Evolutionary conservation across 2,797 vertebrate species (phyloP).

Genomic region (Galagoides demidoff): DNA sequence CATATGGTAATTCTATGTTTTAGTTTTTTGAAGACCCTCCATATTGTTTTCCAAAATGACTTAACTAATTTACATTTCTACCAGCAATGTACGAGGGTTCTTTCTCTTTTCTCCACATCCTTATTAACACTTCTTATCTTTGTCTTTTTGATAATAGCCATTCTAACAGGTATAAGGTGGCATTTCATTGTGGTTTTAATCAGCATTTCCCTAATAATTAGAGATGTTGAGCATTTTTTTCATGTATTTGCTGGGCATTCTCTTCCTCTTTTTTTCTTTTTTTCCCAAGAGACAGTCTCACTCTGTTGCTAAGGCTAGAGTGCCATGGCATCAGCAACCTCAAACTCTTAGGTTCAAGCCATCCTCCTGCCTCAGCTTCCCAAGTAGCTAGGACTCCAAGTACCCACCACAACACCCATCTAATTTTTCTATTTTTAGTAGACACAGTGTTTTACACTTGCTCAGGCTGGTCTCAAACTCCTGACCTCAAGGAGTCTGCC

Average conservation of each 20-base stretch:
- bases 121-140: neutral
- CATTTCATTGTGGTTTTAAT: neutral
- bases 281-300: too few species aligned
- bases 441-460: too few species aligned
- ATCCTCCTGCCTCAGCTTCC: too few species aligned
- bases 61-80: neutral
- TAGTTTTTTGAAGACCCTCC: neutral
- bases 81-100: neutral
- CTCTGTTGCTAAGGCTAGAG: too few species aligned
- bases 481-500: too few species aligned
- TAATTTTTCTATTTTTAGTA: too few species aligned
- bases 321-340: too few species aligned
- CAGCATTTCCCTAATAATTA: neutral
- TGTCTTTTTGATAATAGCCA: neutral
- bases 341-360: too few species aligned
- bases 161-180: neutral
- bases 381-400: too few species aligned
- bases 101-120: neutral
- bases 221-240: neutral
- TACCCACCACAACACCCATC: too few species aligned
- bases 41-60: neutral
- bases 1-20: neutral
- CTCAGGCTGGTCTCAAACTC: too few species aligned
- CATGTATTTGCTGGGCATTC: neutral
- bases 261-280: too few species aligned